Conservation (phyloP, 2,888 invertebrate species). For the Drosophila atripex region DNA sequence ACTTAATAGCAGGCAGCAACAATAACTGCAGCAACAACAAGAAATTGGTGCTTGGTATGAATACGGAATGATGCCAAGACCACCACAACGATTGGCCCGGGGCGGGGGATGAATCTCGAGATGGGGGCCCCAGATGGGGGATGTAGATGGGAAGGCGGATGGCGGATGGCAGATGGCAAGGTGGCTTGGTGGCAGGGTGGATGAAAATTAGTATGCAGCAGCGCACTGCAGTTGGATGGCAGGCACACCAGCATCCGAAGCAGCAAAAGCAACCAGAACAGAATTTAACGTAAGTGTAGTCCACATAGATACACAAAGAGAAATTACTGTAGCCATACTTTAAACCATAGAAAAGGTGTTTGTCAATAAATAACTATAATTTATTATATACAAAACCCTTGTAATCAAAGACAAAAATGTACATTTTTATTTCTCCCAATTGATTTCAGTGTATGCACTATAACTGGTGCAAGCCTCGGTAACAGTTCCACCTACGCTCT, state of each 20-base stretch:
- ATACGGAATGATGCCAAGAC: constrained; percentile 80
- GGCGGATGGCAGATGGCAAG: constrained; percentile 1
- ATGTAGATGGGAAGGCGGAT: neutral
- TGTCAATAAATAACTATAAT: too few relatives aligned
- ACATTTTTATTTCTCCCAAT: neutral
- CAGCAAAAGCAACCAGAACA: constrained; percentile 22
- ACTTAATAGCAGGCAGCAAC: constrained; percentile 71
- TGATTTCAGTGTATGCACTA: constrained; percentile 33
- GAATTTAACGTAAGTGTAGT: constrained; percentile 46
- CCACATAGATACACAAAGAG: neutral
- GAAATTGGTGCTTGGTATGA: constrained; percentile 82
- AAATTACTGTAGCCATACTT: neutral
- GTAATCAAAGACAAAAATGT: too few relatives aligned
- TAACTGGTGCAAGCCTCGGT: constrained; percentile 24
- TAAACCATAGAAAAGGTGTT: neutral
- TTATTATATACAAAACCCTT: too few relatives aligned
- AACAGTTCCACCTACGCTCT: neutral
- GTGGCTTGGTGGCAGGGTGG: constrained; percentile 24
- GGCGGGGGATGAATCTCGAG: neutral
- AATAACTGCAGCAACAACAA: constrained; percentile 58
- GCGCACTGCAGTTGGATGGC: constrained; percentile 66
- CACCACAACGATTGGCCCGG: constrained; percentile 64
- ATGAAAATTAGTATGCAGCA: constrained; percentile 75
- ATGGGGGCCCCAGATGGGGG: constrained; percentile 7
- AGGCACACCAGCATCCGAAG: constrained; percentile 25